A percentile compares a stretch with the other conserved stretches of the same genome.
Conservation (phyloP, 2,113 vertebrate genomes). For the Pelobates fuscus region DNA sequence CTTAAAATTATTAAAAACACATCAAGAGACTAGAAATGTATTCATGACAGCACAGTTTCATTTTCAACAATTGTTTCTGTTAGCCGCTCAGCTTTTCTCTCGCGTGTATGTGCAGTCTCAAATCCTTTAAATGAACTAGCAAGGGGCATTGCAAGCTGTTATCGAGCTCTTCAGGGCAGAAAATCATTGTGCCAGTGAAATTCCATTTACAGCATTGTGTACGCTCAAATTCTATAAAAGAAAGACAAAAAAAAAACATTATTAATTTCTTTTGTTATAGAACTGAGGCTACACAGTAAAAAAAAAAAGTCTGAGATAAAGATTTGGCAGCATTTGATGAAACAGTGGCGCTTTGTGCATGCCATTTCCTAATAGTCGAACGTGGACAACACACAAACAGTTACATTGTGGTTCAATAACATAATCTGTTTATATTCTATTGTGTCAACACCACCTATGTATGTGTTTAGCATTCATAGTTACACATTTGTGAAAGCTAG, state of each 20-base stretch:
- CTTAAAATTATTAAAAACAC: neutral
- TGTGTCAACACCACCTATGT: no score
- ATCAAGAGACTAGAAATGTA: constrained; percentile 33
- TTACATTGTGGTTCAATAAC: no score
- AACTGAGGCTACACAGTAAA: constrained; percentile 11
- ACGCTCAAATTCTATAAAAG: constrained; percentile 42
- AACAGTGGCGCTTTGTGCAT: no score
- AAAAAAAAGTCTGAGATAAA: constrained; percentile 10
- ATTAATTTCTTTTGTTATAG: constrained; percentile 41
- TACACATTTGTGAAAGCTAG: no score
- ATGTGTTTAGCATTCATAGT: no score
- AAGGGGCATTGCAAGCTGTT: constrained; percentile 42
- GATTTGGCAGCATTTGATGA: no score
- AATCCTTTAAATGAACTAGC: constrained; percentile 44
- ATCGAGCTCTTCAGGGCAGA: constrained; percentile 41
- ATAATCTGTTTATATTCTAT: no score
- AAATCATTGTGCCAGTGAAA: constrained; percentile 45
- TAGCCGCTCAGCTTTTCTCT: constrained; percentile 10
- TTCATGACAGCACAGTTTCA: constrained; percentile 29
- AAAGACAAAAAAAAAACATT: constrained; percentile 28
- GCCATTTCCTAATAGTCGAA: no score
- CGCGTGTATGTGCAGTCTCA: constrained; percentile 33
- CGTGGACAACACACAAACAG: no score
- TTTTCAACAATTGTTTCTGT: constrained; percentile 40
- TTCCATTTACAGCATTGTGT: constrained; percentile 39